Conservation (phyloP, 1,140 invertebrate species). For the Antheraea pernyi region DNA sequence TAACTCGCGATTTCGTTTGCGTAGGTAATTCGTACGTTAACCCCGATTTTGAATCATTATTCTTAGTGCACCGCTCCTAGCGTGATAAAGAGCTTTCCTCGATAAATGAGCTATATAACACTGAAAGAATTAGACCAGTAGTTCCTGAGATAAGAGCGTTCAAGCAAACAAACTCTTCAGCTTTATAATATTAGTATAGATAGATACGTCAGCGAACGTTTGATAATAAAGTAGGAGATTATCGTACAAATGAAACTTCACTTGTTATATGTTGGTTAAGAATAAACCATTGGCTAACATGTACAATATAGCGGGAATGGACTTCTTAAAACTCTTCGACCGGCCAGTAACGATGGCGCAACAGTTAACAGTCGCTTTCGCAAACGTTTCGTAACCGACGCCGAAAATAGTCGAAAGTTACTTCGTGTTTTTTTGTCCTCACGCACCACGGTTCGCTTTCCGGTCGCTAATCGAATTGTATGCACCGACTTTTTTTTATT, state of each 20-base stretch:
- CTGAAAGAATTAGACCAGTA: no score
- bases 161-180: no score
- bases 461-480: constrained; percentile 24
- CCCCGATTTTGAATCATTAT: no score
- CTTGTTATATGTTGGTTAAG: not conserved
- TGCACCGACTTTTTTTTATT: constrained; percentile 6
- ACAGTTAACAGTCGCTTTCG: constrained; percentile 50
- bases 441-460: constrained; percentile 23
- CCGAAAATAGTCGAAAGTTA: constrained; percentile 64
- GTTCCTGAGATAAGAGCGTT: no score
- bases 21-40: no score
- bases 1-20: no score
- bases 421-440: constrained; percentile 44
- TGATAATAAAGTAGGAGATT: not conserved
- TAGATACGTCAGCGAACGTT: not conserved
- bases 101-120: no score
- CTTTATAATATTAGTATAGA: no score
- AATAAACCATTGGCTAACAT: not conserved
- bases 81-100: no score
- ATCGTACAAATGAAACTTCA: not conserved
- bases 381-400: constrained; percentile 59
- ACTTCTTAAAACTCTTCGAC: constrained; percentile 1
- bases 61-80: no score
- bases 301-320: not conserved
- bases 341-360: constrained; percentile 34